Base-by-base conservation (phyloP, 2,888 invertebrate genomes). In the Tenthredo amoena region DNA sequence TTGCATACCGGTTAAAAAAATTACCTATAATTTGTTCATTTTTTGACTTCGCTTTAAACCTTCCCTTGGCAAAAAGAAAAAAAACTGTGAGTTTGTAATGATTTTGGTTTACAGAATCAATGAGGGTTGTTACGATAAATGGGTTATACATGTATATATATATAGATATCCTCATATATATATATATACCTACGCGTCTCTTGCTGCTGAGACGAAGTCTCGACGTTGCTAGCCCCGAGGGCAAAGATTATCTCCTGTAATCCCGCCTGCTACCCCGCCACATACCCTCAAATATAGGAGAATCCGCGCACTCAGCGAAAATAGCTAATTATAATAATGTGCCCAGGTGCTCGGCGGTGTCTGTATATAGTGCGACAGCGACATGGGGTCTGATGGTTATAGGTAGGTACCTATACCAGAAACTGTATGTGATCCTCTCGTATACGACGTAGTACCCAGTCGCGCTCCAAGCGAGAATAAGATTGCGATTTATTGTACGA, bases 41-140 rank as follows among this genome's bases (percentile, higher is more conserved):
- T 55, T 55, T n/a, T 55, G 1, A n/a, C 18, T 7, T 7, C n/a
- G 7, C 3, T n/a, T n/a, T 1, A 0, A 18, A 18, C 55, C 55
- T 55, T 7, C 7, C n/a, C 18, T n/a, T 7, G 3, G 5, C n/a
- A 0, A 2, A n/a, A n/a, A 55, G 0, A 62, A 62, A 62, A 62
- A 26, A 0, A 31, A 65, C 12, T 34, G 21, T 21, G 2, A 26
- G 34, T 18, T 26, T 40, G 50, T 50, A 31, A 79, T 79, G 34
- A 58, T 79, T 79, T 79, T 55, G n/a, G 55, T 31, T 91, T 91
- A 91, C 92, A 92, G 92, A 93, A 93, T 93, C 92, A 93, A 93
- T 93, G 92, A 93, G 93, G 92, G 92, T 91, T 92, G 93, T 92
- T 92, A 92, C 93, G 92, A 93, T 92, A 93, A 93, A 92, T 92